Evolutionary conservation across 2,888 invertebrate species (phyloP).

Genomic region (Peribatodes rhomboidaria): DNA sequence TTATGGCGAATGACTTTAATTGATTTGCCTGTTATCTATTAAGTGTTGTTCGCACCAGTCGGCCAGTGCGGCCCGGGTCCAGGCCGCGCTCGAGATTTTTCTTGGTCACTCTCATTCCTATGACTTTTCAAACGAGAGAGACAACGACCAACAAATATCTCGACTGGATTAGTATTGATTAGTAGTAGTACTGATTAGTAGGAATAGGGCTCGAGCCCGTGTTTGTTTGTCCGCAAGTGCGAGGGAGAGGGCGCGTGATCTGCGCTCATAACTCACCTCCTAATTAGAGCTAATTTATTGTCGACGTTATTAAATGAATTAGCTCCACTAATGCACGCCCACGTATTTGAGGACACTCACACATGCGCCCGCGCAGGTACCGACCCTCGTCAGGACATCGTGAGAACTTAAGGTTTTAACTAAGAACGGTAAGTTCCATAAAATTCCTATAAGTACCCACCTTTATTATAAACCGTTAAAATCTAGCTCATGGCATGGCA

Average conservation of each 20-base stretch:
- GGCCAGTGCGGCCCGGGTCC: too few species aligned
- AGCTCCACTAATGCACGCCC: constrained; percentile 38
- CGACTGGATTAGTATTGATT: too few species aligned
- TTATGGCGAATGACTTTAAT: not conserved
- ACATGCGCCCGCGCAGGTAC: constrained; percentile 15
- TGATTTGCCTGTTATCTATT: not conserved
- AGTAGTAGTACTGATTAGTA: not conserved
- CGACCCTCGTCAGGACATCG: constrained; percentile 23
- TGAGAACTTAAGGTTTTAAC: constrained; percentile 30
- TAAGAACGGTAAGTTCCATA: not conserved
- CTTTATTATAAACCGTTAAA: not conserved
- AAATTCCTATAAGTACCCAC: not conserved
- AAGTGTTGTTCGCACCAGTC: not conserved
- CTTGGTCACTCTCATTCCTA: too few species aligned
- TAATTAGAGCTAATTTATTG: constrained; percentile 60
- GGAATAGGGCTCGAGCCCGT: not conserved
- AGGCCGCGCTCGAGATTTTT: too few species aligned
- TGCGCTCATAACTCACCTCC: constrained; percentile 38
- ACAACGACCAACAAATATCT: too few species aligned
- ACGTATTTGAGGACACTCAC: constrained; percentile 2
- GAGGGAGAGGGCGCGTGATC: constrained; percentile 10
- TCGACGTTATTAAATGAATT: constrained; percentile 49
- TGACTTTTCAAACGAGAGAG: too few species aligned
- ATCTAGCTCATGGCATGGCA: not conserved
- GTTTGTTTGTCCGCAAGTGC: not conserved